A percentile compares a stretch with the other conserved stretches of the same genome.
Evolutionary conservation across 1,140 invertebrate genomes (phyloP).

Genomic region (Drosophila biarmipes): DNA sequence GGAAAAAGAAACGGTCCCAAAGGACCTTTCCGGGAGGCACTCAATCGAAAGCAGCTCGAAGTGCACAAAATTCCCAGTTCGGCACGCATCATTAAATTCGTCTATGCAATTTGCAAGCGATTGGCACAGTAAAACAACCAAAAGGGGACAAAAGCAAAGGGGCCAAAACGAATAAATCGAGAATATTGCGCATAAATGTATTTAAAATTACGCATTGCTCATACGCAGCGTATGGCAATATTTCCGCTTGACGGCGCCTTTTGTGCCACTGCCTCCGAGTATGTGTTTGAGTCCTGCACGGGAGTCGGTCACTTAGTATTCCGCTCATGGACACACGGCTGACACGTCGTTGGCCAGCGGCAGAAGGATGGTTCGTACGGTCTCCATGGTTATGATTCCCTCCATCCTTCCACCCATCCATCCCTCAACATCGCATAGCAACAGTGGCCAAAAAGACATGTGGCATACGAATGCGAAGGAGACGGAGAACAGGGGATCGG

Average conservation of each 20-base stretch:
- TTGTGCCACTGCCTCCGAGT: constrained; percentile 27
- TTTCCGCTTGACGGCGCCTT: constrained; percentile 66
- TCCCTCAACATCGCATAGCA: constrained; percentile 28
- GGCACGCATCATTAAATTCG: constrained; percentile 47
- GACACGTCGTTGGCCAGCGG: constrained; percentile 57
- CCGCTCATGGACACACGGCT: constrained; percentile 52
- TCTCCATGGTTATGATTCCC: neutral
- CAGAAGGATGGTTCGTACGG: constrained; percentile 11
- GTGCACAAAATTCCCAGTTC: constrained; percentile 17
- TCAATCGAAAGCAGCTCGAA: constrained; percentile 18
- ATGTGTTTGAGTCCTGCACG: constrained; percentile 9
- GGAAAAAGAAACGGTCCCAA: neutral
- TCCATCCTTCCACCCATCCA: neutral
- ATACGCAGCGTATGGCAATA: constrained; percentile 80
- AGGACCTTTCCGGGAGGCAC: neutral
- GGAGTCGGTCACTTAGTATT: constrained; percentile 64
- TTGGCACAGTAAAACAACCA: constrained; percentile 43
- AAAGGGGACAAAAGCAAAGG: neutral
- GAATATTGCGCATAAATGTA: constrained; percentile 77
- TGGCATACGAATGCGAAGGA: constrained; percentile 11
- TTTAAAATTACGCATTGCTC: constrained; percentile 82
- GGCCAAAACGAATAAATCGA: constrained; percentile 59
- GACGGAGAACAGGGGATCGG: neutral
- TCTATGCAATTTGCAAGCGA: constrained; percentile 56
- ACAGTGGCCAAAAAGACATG: constrained; percentile 9